Conservation (phyloP, 64 coral and sea anemone genomes). For the Montipora cactus region DNA sequence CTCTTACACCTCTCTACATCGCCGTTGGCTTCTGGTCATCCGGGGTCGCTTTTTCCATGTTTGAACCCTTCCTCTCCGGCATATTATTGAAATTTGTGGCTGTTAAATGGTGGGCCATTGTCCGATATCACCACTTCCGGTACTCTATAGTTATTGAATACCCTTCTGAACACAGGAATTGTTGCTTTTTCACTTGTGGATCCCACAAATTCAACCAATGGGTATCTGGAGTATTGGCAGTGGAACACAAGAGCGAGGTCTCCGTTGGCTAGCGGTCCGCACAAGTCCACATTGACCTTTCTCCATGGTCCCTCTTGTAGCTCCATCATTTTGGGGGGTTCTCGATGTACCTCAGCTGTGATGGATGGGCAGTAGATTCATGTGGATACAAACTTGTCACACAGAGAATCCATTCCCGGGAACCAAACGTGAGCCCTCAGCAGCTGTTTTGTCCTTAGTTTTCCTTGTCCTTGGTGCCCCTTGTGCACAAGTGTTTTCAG, state of each 20-base stretch:
- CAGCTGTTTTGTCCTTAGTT: neutral
- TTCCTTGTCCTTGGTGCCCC: neutral
- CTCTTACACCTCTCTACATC: too few relatives aligned
- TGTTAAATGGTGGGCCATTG: too few relatives aligned
- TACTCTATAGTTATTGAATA: neutral
- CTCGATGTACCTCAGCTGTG: neutral
- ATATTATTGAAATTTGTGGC: too few relatives aligned
- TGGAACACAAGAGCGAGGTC: neutral
- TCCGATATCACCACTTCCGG: too few relatives aligned
- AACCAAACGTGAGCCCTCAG: conserved; percentile 10
- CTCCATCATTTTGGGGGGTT: neutral
- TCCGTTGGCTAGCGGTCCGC: neutral
- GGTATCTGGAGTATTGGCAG: neutral
- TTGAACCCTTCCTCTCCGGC: too few relatives aligned
- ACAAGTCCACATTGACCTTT: conserved; percentile 13
- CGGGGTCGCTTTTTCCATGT: too few relatives aligned
- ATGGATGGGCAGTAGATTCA: neutral
- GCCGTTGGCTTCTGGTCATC: too few relatives aligned
- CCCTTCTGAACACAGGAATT: neutral
- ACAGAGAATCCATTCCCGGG: neutral
- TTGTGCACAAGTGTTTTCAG: neutral
- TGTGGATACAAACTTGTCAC: neutral
- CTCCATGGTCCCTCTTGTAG: neutral
- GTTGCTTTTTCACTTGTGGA: neutral
- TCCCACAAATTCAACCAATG: neutral